These are phyloP conservation scores for Leuciscus waleckii DNA, from an alignment of 2,797 vertebrate genomes.

Conservation along the genomic window DNA sequence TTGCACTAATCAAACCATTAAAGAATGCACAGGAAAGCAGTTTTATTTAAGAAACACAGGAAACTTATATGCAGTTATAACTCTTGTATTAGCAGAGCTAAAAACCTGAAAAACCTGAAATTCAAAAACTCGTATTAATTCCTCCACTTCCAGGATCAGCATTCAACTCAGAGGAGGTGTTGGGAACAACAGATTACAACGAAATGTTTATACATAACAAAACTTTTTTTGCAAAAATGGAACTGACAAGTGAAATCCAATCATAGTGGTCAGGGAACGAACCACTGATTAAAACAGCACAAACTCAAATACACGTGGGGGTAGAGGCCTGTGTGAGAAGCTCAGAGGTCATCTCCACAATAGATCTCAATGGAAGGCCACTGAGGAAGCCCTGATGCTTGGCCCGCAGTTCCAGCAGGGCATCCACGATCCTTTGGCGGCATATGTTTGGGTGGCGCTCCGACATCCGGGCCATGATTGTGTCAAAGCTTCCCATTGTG, in stretches of 20 bases:
- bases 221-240: not conserved
- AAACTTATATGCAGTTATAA: not conserved
- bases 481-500: slow-evolving; percentile 72
- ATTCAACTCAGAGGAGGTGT: not conserved
- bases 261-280: not conserved
- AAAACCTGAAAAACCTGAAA: not conserved
- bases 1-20: not conserved
- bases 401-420: slow-evolving; percentile 68
- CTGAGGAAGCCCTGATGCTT: slow-evolving; percentile 63
- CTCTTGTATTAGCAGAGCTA: not conserved
- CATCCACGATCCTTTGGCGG: slow-evolving; percentile 64
- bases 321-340: slow-evolving; percentile 60
- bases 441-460: slow-evolving; percentile 64
- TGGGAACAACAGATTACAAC: not conserved
- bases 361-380: slow-evolving; percentile 67
- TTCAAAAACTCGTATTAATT: not conserved
- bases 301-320: not conserved
- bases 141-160: not conserved
- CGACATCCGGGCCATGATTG: slow-evolving; percentile 69
- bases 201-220: not conserved
- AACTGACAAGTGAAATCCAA: not conserved
- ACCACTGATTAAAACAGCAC: not conserved
- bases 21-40: fast-evolving
- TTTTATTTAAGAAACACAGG: slow-evolving; percentile 21
- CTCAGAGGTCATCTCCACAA: slow-evolving; percentile 74